Evolutionary conservation across 1,140 invertebrate species (phyloP).

Genomic region (Drosophila tsacasi): DNA sequence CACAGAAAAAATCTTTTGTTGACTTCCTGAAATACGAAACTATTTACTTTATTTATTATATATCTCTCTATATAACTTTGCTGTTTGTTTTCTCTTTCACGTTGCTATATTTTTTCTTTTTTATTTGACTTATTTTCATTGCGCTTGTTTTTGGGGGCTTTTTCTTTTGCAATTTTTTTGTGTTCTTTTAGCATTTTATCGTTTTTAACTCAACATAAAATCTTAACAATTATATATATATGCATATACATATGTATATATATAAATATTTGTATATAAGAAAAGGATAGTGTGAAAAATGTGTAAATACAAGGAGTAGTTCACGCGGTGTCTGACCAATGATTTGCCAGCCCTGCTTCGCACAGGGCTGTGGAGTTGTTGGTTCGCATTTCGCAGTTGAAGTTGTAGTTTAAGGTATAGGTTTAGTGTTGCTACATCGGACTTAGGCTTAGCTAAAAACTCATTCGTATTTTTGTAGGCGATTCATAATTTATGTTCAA

Average conservation of each 20-base stretch:
- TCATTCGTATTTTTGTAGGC: slow-evolving; percentile 61
- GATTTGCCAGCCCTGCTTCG: slow-evolving; percentile 24
- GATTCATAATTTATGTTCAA: slow-evolving; percentile 74
- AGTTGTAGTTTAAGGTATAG: slow-evolving; percentile 28
- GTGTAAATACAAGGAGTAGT: slow-evolving; percentile 77
- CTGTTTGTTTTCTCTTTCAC: slow-evolving; percentile 62
- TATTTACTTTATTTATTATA: slow-evolving; percentile 84
- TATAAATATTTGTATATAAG: slow-evolving; percentile 48
- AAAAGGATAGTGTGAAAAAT: slow-evolving; percentile 72
- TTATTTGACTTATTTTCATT: slow-evolving; percentile 62
- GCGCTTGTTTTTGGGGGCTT: slow-evolving; percentile 57
- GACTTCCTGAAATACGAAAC: slow-evolving; percentile 78
- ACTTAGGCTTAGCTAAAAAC: slow-evolving; percentile 64
- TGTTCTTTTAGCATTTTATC: slow-evolving; percentile 70
- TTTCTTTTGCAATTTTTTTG: slow-evolving; percentile 80
- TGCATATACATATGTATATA: slow-evolving; percentile 37
- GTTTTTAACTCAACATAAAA: slow-evolving; percentile 77
- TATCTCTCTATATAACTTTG: slow-evolving; percentile 79
- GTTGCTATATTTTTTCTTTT: slow-evolving; percentile 60
- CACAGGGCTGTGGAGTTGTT: slow-evolving; percentile 38
- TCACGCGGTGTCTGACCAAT: slow-evolving; percentile 44
- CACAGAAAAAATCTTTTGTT: slow-evolving; percentile 5
- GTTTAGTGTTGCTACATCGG: slow-evolving; percentile 36
- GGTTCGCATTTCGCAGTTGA: slow-evolving; percentile 38
- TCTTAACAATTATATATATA: slow-evolving; percentile 65